These are phyloP conservation scores for Caenorhabditis angaria DNA, from an alignment of 2,888 invertebrate genomes.

Conservation along the genomic window DNA sequence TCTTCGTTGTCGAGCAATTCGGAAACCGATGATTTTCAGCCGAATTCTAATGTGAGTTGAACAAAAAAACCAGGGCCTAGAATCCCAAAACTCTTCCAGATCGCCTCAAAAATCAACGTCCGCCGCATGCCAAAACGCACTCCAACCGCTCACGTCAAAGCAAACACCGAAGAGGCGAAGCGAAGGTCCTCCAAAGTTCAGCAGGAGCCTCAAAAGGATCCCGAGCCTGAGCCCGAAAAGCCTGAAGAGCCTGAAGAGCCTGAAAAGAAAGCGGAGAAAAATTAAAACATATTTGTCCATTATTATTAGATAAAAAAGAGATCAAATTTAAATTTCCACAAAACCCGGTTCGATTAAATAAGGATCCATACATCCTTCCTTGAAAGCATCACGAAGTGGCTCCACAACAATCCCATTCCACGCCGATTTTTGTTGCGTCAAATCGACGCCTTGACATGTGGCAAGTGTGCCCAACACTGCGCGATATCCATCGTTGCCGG, in stretches of 20 bases:
- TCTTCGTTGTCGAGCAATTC: background rate
- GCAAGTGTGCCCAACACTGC: constrained; percentile 40
- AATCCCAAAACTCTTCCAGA: constrained; percentile 18
- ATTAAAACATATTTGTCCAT: background rate
- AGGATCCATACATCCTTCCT: constrained; percentile 24
- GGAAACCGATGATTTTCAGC: background rate
- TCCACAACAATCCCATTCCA: constrained; percentile 8
- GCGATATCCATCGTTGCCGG: constrained; percentile 36
- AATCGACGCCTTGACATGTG: too few relatives aligned
- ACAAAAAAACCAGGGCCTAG: background rate
- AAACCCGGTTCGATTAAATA: background rate
- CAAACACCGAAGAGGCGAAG: background rate
- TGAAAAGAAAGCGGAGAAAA: background rate
- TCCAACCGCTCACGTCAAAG: constrained; percentile 38
- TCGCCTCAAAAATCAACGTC: constrained; percentile 34
- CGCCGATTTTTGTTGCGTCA: constrained; percentile 16
- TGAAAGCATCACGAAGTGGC: constrained; percentile 7
- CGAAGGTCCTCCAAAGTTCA: background rate
- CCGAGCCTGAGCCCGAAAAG: background rate
- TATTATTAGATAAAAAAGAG: background rate
- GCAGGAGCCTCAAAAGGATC: background rate
- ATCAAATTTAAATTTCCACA: background rate
- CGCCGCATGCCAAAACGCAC: constrained; percentile 36
- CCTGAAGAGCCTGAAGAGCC: background rate
- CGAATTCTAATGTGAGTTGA: background rate